Percentiles rank a stretch among this genome's conserved stretches.
Evolutionary conservation across 2,797 vertebrate species (phyloP).

Genomic region (Antennarius maculatus): DNA sequence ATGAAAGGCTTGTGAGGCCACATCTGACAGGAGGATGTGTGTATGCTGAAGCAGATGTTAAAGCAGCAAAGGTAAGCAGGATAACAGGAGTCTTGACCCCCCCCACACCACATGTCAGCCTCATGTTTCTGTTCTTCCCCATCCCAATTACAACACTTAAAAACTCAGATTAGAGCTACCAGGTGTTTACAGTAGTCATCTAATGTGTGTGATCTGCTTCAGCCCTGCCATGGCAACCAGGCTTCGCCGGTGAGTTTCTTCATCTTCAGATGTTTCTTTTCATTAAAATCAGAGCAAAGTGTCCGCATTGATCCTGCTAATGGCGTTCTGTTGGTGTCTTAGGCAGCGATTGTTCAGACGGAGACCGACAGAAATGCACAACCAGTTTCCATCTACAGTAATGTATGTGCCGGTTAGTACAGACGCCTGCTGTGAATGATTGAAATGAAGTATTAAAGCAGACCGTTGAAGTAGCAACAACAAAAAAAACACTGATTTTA

Average conservation of each 20-base stretch:
- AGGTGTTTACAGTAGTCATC: constrained; percentile 67
- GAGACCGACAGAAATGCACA: constrained; percentile 31
- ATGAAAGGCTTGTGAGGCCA: constrained; percentile 26
- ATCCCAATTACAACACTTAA: constrained; percentile 46
- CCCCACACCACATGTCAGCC: constrained; percentile 31
- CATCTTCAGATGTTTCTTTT: constrained; percentile 69
- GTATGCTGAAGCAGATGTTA: constrained; percentile 49
- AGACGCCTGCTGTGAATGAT: constrained; percentile 29
- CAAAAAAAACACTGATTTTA: constrained; percentile 13
- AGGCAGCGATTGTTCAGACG: constrained; percentile 35
- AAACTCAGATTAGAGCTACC: constrained; percentile 47
- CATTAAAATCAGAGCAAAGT: constrained; percentile 72
- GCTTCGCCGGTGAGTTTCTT: constrained; percentile 64
- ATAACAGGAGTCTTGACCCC: constrained; percentile 61
- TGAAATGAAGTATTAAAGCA: constrained; percentile 47
- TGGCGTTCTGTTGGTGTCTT: constrained; percentile 59
- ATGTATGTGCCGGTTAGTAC: constrained; percentile 22
- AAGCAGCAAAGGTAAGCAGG: constrained; percentile 50
- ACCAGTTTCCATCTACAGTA: constrained; percentile 34
- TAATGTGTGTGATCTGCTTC: constrained; percentile 68
- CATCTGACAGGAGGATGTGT: constrained; percentile 19
- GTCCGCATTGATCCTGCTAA: constrained; percentile 52
- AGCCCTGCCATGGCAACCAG: constrained; percentile 80
- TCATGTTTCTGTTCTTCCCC: constrained; percentile 13
- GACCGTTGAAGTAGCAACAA: constrained; percentile 9